A percentile compares a stretch with the other conserved stretches of the same genome.
Conservation (phyloP, 1,140 invertebrate species). For the Drosophila nebulosa region DNA sequence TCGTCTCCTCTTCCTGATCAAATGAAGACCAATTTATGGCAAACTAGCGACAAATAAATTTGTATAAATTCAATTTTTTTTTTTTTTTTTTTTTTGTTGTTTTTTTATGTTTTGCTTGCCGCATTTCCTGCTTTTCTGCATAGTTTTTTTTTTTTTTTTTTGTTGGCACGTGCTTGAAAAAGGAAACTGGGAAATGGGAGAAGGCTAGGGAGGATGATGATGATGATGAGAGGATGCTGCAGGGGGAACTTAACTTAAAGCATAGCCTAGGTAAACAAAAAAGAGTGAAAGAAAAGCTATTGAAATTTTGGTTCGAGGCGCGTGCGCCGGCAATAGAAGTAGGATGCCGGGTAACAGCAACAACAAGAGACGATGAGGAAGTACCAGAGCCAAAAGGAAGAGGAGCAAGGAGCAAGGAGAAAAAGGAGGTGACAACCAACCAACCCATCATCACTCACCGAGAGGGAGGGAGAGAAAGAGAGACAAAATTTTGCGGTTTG, state of each 20-base stretch:
- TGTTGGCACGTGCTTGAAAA: slow-evolving; percentile 44
- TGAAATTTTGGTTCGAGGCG: slow-evolving; percentile 50
- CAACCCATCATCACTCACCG: slow-evolving; percentile 39
- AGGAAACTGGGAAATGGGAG: background rate
- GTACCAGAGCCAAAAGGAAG: slow-evolving; percentile 35
- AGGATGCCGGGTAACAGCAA: slow-evolving; percentile 15
- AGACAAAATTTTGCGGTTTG: slow-evolving; percentile 62
- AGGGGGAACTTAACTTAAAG: background rate
- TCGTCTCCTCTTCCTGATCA: slow-evolving; percentile 35
- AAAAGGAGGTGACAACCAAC: background rate
- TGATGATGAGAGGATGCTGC: background rate
- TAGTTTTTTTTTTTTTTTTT: background rate
- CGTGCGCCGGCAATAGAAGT: slow-evolving; percentile 15
- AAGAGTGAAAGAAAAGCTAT: slow-evolving; percentile 33
- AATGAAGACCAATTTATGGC: slow-evolving; percentile 64
- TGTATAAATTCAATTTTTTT: slow-evolving; percentile 3
- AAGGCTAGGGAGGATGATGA: slow-evolving; percentile 5
- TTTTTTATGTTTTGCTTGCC: background rate
- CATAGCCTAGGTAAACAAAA: slow-evolving; percentile 22
- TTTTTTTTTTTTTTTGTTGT: background rate
- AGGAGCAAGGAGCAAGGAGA: slow-evolving; percentile 20
- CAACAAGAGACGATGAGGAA: slow-evolving; percentile 11
- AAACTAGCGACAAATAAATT: slow-evolving; percentile 31
- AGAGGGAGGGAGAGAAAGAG: slow-evolving; percentile 37
- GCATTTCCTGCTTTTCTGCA: slow-evolving; percentile 35